Conservation (phyloP, 2,113 vertebrate genomes). For the Picathartes gymnocephalus region DNA sequence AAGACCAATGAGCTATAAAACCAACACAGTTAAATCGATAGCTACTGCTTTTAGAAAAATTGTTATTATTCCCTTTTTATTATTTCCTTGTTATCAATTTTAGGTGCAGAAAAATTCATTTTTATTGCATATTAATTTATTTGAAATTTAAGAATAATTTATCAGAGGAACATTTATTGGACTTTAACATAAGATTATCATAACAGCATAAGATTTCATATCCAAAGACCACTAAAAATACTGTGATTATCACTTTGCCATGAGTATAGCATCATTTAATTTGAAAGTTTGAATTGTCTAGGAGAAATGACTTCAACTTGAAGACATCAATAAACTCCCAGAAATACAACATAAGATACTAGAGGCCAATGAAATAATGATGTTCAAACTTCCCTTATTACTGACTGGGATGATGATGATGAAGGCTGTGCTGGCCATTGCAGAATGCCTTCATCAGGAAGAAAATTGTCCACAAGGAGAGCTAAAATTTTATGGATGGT, state of each 20-base stretch:
- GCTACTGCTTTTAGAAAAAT: not conserved
- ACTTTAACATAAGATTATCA: not conserved
- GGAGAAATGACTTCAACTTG: not conserved
- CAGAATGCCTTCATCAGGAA: not conserved
- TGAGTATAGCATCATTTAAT: not conserved
- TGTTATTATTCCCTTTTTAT: not conserved
- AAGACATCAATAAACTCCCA: not conserved
- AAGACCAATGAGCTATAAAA: not conserved
- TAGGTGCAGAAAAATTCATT: not conserved
- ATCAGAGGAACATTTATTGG: not conserved
- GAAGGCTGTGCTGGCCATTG: not conserved
- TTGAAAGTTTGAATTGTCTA: not conserved
- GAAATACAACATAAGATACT: not conserved
- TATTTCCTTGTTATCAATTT: not conserved
- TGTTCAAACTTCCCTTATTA: not conserved
- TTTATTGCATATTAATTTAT: not conserved
- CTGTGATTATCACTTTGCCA: not conserved
- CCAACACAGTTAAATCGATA: not conserved
- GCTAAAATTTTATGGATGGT: not conserved
- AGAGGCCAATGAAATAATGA: not conserved
- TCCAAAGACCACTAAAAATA: not conserved
- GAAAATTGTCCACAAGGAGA: not conserved
- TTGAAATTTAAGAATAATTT: not conserved
- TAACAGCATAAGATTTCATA: not conserved
- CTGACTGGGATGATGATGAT: not conserved